Percentiles rank a stretch among this genome's conserved stretches.
Conservation (phyloP, 2,888 invertebrate genomes). For the Pyralis farinalis region DNA sequence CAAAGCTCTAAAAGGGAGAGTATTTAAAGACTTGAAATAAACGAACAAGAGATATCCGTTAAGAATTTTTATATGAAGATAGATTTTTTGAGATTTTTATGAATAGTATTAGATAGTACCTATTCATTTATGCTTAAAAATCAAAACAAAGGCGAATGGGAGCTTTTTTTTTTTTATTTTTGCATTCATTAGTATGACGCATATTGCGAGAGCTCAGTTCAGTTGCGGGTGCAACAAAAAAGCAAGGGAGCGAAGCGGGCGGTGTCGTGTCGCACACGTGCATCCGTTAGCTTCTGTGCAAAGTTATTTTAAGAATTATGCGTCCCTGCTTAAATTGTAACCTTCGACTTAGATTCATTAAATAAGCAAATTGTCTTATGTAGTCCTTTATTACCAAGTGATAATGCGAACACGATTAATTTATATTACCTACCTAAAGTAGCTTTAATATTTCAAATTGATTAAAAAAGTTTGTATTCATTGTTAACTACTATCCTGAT, state of each 20-base stretch:
- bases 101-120: conserved; percentile 24
- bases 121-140: conserved; percentile 16
- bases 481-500: too few relatives aligned
- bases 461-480: too few relatives aligned
- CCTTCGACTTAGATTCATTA: conserved; percentile 15
- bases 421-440: too few relatives aligned
- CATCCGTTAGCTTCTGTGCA: conserved; percentile 69
- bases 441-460: too few relatives aligned
- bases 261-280: conserved; percentile 71
- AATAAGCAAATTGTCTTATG: too few relatives aligned
- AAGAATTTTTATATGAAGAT: conserved; percentile 20
- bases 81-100: conserved; percentile 12
- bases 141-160: conserved; percentile 21
- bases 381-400: too few relatives aligned
- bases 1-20: conserved; percentile 69
- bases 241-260: conserved; percentile 43
- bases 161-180: conserved; percentile 13
- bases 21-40: conserved; percentile 30
- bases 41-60: conserved; percentile 55
- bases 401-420: too few relatives aligned
- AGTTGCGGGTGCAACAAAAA: conserved; percentile 58
- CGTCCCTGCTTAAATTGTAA: conserved; percentile 18
- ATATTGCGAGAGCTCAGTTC: conserved; percentile 1
- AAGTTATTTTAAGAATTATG: conserved; percentile 62
- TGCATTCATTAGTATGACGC: conserved; percentile 4